Percentiles rank a stretch among this genome's conserved stretches.
Conservation (phyloP, 2,888 invertebrate species). For the Agonopterix heracliana region DNA sequence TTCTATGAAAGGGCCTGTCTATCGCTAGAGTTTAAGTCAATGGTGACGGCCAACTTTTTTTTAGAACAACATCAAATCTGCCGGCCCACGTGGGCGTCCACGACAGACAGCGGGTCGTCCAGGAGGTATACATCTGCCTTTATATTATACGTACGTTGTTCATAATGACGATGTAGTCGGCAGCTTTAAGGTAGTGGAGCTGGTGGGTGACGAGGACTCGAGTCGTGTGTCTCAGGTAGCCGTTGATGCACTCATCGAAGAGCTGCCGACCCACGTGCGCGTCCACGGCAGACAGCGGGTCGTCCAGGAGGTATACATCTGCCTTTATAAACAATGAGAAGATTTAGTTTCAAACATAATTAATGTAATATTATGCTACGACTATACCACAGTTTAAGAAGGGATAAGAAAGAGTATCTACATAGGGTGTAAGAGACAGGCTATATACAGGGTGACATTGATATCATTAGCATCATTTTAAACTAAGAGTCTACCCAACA, state of each 20-base stretch:
- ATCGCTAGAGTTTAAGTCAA: too few relatives aligned
- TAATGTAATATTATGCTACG: too few relatives aligned
- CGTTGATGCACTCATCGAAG: conserved; percentile 84
- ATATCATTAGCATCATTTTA: too few relatives aligned
- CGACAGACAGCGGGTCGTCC: conserved; percentile 89
- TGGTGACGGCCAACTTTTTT: too few relatives aligned
- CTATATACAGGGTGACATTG: too few relatives aligned
- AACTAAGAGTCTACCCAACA: too few relatives aligned
- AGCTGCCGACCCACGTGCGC: conserved; percentile 85
- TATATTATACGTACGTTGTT: conserved; percentile 43
- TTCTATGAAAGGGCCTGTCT: too few relatives aligned
- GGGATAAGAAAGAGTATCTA: too few relatives aligned
- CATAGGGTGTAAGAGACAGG: too few relatives aligned
- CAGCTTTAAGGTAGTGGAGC: conserved; percentile 79
- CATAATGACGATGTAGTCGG: conserved; percentile 76
- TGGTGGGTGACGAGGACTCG: conserved; percentile 91
- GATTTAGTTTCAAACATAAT: too few relatives aligned
- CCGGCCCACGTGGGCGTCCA: conserved; percentile 85
- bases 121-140: conserved; percentile 86
- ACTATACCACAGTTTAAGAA: too few relatives aligned
- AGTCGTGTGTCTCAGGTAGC: conserved; percentile 81
- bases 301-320: conserved; percentile 87
- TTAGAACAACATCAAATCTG: too few relatives aligned
- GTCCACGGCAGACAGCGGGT: conserved; percentile 90
- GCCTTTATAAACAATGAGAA: conserved; percentile 52